Base-by-base conservation (phyloP, 2,113 vertebrate species). In the Gymnarchus niloticus region DNA sequence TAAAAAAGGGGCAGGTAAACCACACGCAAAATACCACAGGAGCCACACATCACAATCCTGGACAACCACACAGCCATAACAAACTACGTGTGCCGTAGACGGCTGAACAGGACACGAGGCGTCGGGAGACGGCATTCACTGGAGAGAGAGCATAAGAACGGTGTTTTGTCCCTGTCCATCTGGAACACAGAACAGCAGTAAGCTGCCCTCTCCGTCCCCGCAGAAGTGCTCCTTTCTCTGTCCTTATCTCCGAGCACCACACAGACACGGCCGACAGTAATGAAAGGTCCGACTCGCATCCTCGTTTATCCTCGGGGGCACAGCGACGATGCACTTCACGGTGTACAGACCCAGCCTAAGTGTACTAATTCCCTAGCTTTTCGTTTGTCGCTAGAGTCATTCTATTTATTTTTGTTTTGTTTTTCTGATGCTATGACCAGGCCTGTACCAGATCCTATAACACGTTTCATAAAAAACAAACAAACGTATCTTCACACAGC, bases 381-480 rank as follows among this genome's bases (percentile, higher is more conserved):
- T 12, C 21, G 41, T 80, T 85, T 85, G 46, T 59, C 33, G 83
- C 28, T 48, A 33, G 84, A 51, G 25, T 48, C 56, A 19, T 54
- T 83, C 51, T 81, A 14, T 51, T 41, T 41, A 54, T 85, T 52
- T 77, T 41, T 8, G 12, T 73, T 61, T 82, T 82, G 49, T 82
- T 51, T 23, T 82, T 7, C 33, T 37, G 23, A 56, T 52, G 7
- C 19, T 6, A 12, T 49, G 6, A 8, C 19, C 61, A n/a, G 52
- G 73, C 54, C 25, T 83, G 56, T 84, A 84, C 81, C 51, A 81
- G 83, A 84, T 49, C 81, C 76, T 82, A 46, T 86, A 80, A 86
- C 80, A 80, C 56, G 14, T 89, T 69, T 83, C 81, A 83, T 83
- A 85, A 86, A 88, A 84, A 88, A 88, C 84, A 90, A 88, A 89